These are phyloP conservation scores for Scaptodrosophila latifasciaeformis DNA, from an alignment of 2,888 invertebrate genomes.

Conservation along the genomic window DNA sequence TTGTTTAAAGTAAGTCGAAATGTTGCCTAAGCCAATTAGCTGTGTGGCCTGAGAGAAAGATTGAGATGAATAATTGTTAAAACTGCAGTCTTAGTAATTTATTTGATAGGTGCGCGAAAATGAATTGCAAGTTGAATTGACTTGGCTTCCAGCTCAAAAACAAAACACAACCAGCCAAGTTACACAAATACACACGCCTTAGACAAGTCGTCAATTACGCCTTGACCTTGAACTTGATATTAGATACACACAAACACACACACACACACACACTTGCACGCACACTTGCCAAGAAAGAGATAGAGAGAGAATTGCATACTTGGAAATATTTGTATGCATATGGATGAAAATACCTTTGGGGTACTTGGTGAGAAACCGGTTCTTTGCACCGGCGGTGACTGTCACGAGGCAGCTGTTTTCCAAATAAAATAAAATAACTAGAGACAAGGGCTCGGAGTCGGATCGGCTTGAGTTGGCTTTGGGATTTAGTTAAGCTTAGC, in stretches of 20 bases:
- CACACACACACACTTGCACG: neutral
- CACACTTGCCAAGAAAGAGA: constrained; percentile 38
- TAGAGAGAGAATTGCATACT: neutral
- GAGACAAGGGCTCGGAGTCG: neutral
- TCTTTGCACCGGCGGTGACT: constrained; percentile 12
- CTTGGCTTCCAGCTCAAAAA: no score
- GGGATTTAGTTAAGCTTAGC: neutral
- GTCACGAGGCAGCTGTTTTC: neutral
- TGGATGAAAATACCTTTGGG: neutral
- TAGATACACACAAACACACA: constrained; percentile 53
- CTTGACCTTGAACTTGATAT: constrained; percentile 71
- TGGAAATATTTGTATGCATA: constrained; percentile 17
- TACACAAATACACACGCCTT: constrained; percentile 35
- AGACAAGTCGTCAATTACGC: neutral
- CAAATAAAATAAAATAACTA: no score
- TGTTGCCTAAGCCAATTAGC: no score
- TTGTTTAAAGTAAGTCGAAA: no score
- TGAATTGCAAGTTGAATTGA: no score
- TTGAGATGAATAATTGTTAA: neutral
- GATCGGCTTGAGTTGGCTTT: neutral
- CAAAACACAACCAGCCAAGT: constrained; percentile 35
- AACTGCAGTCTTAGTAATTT: constrained; percentile 5
- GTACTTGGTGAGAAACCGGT: constrained; percentile 42
- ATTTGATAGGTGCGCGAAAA: constrained; percentile 21
- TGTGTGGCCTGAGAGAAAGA: no score